Base-by-base conservation (phyloP, 2,113 vertebrate species). In the Cacatua alba region DNA sequence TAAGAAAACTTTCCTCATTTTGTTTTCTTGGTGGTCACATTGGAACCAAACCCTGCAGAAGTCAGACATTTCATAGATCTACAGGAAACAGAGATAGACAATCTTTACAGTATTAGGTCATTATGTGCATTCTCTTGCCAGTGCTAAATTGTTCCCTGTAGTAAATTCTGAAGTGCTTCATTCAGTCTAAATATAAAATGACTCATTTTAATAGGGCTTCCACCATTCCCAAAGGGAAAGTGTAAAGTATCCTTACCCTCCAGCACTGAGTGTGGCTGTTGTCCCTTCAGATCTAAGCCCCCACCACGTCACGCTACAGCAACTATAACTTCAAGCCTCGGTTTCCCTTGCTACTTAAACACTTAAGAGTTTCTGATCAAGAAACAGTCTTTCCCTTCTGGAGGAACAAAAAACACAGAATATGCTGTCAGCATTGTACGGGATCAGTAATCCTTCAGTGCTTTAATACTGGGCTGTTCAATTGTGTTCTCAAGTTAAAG, bases 41-140 rank as follows among this genome's bases (percentile, higher is more conserved):
- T 63, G 85, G 82, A 97, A 90, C 95, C 82, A 97, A 91, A 96
- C 92, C 90, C n/a, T 79, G 55, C 21, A 59, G 48, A 92, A 96
- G 84, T 88, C 79, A 95, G 96, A 83, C 86, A 78, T 64, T 90
- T 93, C 84, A 67, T 49, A 77, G 78, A 90, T 59, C 77, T 64
- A 63, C 71, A 90, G 90, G 92, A 96, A 95, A 92, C 49, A 81
- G 60, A 74, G 72, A 92, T 35, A 96, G 94, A 78, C 60, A 90
- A 31, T 76, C 86, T 96, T 86, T 89, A 81, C 28, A 64, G 64
- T 48, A 92, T 92, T 92, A 96, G 92, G 65, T 97, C 92, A 94
- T 72, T 84, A 86, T 1, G 7, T 59, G 88, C 43, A 62, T 69
- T 91, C 86, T 93, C 53, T 91, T 91, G 86, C 86, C 92, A 95